These are phyloP conservation scores for Nothocercus nigrocapillus DNA, from an alignment of 2,113 vertebrate species.

Conservation along the genomic window DNA sequence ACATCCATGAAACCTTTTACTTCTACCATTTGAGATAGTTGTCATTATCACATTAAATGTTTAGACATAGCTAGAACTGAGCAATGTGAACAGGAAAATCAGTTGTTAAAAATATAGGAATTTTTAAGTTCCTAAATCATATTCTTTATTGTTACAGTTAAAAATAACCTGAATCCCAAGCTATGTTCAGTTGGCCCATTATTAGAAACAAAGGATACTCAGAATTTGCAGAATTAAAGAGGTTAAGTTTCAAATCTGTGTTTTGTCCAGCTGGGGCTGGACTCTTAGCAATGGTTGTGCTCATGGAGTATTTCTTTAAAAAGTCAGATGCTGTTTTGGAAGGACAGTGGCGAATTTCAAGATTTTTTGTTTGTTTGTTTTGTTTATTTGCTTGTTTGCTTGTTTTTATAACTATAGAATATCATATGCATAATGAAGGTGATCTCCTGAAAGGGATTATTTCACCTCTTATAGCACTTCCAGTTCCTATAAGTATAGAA, in stretches of 20 bases:
- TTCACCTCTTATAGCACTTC: background rate
- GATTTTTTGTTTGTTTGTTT: background rate
- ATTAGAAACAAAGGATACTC: background rate
- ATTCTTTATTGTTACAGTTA: background rate
- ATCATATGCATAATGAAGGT: background rate
- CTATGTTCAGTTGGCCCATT: background rate
- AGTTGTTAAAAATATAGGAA: background rate
- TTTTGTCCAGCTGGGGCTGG: background rate
- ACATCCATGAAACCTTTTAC: background rate
- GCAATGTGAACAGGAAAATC: background rate
- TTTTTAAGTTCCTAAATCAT: background rate
- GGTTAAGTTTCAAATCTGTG: background rate
- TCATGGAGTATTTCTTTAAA: background rate
- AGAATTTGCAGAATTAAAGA: background rate
- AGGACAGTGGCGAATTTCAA: background rate
- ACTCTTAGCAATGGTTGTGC: background rate
- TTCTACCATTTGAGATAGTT: background rate
- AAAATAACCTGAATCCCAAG: background rate
- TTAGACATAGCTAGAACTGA: background rate
- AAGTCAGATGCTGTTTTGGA: background rate
- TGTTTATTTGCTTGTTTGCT: too few species aligned
- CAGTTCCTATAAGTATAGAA: background rate
- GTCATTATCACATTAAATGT: background rate
- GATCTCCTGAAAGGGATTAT: background rate
- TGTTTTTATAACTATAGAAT: background rate